These are phyloP conservation scores for Esox niger DNA, from an alignment of 2,113 vertebrate species.

Conservation along the genomic window DNA sequence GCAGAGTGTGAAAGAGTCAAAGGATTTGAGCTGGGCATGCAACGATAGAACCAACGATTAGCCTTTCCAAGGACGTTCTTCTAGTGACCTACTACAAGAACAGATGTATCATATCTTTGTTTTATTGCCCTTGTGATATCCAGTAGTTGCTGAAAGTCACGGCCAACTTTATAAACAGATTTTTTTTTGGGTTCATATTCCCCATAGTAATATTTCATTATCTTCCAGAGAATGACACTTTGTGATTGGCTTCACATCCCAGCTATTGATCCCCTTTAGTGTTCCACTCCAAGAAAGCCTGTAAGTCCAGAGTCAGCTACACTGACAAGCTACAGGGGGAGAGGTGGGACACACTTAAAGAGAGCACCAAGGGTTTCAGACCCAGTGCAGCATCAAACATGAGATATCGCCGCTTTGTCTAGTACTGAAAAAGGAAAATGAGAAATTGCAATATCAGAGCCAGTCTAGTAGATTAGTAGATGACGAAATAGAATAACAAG, in stretches of 20 bases:
- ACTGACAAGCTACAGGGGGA: not conserved
- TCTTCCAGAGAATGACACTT: constrained; percentile 15
- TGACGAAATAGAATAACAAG: not conserved
- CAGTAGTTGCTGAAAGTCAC: not conserved
- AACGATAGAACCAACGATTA: not conserved
- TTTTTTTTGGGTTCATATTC: too few species aligned
- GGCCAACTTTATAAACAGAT: too few species aligned
- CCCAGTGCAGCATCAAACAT: constrained; percentile 1
- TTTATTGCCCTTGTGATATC: not conserved
- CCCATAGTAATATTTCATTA: constrained; percentile 8
- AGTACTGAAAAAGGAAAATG: too few species aligned
- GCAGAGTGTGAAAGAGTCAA: constrained; percentile 10
- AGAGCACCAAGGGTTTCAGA: constrained; percentile 10
- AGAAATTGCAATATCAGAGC: too few species aligned
- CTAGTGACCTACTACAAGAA: not conserved
- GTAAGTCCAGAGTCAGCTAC: constrained; percentile 16
- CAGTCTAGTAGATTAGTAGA: too few species aligned
- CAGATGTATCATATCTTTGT: too few species aligned
- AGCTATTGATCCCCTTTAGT: constrained; percentile 23
- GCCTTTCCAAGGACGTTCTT: not conserved
- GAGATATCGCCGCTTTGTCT: constrained; percentile 6
- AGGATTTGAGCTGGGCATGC: constrained; percentile 12
- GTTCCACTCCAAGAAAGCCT: not conserved
- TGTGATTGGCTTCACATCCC: constrained; percentile 11
- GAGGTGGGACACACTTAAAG: constrained; percentile 4